Conservation (phyloP, 2,888 invertebrate genomes). For the Conomelus anceps region DNA sequence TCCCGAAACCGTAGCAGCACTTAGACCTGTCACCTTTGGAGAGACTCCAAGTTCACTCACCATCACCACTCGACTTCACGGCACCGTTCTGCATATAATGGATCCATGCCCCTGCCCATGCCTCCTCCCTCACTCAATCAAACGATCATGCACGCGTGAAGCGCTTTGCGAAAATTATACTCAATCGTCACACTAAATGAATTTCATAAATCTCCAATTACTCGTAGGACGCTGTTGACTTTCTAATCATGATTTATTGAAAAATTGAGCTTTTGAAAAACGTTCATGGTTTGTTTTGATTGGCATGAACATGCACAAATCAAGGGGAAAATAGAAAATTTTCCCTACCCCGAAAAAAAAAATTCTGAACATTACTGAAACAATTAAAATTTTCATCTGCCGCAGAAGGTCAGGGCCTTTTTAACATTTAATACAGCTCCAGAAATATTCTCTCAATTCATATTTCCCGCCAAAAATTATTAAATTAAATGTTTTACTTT, state of each 20-base stretch:
- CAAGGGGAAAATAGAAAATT: no score
- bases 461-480: no score
- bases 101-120: not conserved
- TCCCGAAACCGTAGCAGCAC: not conserved
- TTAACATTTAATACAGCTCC: no score
- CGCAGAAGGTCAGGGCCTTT: no score
- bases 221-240: not conserved
- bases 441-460: no score
- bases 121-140: not conserved
- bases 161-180: not conserved
- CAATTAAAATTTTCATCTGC: no score
- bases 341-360: no score
- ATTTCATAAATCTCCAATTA: not conserved
- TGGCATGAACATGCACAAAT: no score
- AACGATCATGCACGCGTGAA: not conserved
- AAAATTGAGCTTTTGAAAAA: no score
- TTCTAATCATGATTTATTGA: not conserved
- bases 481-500: no score
- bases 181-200: not conserved
- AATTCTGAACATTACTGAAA: no score
- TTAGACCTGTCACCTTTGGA: not conserved
- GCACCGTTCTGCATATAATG: not conserved
- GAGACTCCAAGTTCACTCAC: not conserved
- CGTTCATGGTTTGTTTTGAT: no score
- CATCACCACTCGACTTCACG: not conserved